Evolutionary conservation across 1,140 invertebrate genomes (phyloP), one percentile per base, ranked within the genome.

Genomic region (Oncopodura yosiiana): DNA sequence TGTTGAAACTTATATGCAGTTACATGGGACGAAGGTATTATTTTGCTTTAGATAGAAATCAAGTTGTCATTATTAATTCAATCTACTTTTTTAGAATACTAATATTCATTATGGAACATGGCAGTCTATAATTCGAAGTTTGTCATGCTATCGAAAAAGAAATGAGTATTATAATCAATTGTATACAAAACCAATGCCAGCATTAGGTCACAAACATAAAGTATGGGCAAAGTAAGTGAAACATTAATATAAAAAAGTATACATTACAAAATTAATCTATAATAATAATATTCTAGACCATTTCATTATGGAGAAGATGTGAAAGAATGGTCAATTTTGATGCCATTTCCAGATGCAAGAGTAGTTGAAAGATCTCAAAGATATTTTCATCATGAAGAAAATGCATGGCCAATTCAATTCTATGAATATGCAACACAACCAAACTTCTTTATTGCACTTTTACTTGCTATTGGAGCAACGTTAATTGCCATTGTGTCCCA

Each of bases 291-390:
- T n/a, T 34, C n/a, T n/a, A n/a, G n/a, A n/a, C n/a, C n/a, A n/a
- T n/a, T n/a, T n/a, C n/a, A n/a, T n/a, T n/a, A n/a, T 45, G 78
- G 74, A 48, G 57, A 76, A 2, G 69, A 80, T 21, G 71, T 77
- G 3, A 67, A 78, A 41, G 75, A 76, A 16, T 91, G 81, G 78
- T 83, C 80, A 62, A 30, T 84, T 2, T 78, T 82, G 12, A 92
- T 93, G 69, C 77, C 77, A 1, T 84, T 85, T 8, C 75, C 83
- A 26, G 91, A 95, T 74, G 76, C 77, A 53, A 81, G 84, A 5
- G 80, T 94, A 11, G 79, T 85, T 9, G 67, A 78, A 45, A 75
- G 87, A 16, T 81, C 86, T 1, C 86, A 92, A 62, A 75, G 82
- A 42, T 80, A 78, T 66, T 76, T 84, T 3, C 82, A 79, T 64